Evolutionary conservation across 2,888 invertebrate species (phyloP).

Genomic region (Lucinisca nassula): DNA sequence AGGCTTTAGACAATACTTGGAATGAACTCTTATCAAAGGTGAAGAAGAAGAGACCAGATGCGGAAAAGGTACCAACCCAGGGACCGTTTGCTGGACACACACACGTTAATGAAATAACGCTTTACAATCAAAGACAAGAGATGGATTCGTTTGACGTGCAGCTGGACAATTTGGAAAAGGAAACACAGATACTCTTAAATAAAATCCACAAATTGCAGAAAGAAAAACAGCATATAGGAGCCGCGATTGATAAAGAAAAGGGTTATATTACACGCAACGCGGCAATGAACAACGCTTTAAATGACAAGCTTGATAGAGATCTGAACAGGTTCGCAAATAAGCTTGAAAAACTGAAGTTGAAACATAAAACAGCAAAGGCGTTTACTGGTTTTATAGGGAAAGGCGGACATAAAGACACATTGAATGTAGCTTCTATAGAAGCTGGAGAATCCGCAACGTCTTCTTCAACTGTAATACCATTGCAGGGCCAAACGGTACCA

Average conservation of each 20-base stretch:
- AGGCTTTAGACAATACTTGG: conserved; percentile 21
- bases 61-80: conserved; percentile 55
- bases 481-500: not conserved
- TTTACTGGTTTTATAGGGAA: not conserved
- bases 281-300: conserved; percentile 47
- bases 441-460: not conserved
- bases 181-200: conserved; percentile 55
- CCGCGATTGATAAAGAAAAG: conserved; percentile 51
- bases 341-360: conserved; percentile 57
- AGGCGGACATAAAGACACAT: not conserved
- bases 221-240: conserved; percentile 58
- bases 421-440: not conserved
- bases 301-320: conserved; percentile 59
- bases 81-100: conserved; percentile 55
- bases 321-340: conserved; percentile 61
- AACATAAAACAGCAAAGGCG: conserved; percentile 36
- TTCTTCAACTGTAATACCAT: not conserved
- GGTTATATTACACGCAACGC: conserved; percentile 49
- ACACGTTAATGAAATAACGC: not conserved
- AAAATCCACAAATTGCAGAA: conserved; percentile 57
- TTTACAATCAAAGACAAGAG: not conserved
- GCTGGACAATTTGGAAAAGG: conserved; percentile 52
- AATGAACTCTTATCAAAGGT: conserved; percentile 29
- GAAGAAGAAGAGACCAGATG: conserved; percentile 37
- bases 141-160: conserved; percentile 58